These are phyloP conservation scores for Agrenia bidenticulata DNA, from an alignment of 2,888 invertebrate species.

Conservation along the genomic window DNA sequence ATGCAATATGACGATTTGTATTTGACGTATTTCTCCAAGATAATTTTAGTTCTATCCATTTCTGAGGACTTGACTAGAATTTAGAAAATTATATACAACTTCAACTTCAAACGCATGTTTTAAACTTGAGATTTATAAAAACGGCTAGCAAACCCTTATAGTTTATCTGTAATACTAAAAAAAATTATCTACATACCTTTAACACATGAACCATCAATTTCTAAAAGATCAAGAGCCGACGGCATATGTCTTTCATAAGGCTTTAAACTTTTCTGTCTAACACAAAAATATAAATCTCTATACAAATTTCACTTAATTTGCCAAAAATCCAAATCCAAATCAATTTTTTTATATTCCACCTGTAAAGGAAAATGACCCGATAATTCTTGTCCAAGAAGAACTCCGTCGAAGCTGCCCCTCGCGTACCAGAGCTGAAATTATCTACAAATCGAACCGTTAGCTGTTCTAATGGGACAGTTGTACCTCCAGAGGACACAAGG, in stretches of 20 bases:
- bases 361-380: constrained; percentile 90
- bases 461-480: constrained; percentile 86
- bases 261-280: constrained; percentile 79
- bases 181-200: constrained; percentile 32
- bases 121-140: too few relatives aligned
- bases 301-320: neutral
- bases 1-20: constrained; percentile 33
- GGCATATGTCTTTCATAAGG: constrained; percentile 85
- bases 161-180: neutral
- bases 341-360: constrained; percentile 57
- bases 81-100: neutral
- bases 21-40: constrained; percentile 36
- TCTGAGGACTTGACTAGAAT: constrained; percentile 37
- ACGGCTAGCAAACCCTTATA: neutral
- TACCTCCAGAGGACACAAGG: constrained; percentile 46
- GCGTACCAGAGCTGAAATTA: constrained; percentile 95
- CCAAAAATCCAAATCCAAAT: neutral
- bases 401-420: constrained; percentile 94
- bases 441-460: constrained; percentile 97
- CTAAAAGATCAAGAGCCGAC: constrained; percentile 40
- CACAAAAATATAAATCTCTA: constrained; percentile 36
- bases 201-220: constrained; percentile 33
- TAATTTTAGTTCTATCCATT: constrained; percentile 12
- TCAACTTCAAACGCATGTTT: neutral
- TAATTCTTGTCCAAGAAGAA: constrained; percentile 79